Evolutionary conservation across 2,888 invertebrate genomes (phyloP).

Genomic region (Mesoligia furuncula): DNA sequence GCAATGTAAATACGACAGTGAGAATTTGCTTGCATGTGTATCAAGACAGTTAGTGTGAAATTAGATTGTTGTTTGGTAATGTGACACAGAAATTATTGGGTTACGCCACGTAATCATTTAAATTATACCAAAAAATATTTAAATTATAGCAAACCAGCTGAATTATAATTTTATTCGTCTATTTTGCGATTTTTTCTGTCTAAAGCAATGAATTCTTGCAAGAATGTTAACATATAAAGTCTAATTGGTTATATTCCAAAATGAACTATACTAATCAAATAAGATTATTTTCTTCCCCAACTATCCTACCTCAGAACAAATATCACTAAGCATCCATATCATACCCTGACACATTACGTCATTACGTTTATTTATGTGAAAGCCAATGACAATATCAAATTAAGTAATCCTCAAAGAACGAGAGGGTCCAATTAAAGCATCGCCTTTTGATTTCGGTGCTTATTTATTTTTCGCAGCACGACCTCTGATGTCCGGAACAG

Average conservation of each 20-base stretch:
- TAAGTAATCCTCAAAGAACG: slow-evolving; percentile 85
- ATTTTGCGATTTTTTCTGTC: neutral
- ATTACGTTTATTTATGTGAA: slow-evolving; percentile 62
- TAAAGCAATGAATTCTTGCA: neutral
- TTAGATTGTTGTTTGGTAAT: slow-evolving; percentile 20
- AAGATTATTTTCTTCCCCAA: slow-evolving; percentile 6
- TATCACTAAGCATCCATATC: slow-evolving; percentile 40
- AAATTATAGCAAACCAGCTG: neutral
- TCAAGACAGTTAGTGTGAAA: slow-evolving; percentile 17
- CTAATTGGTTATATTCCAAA: neutral
- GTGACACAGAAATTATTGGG: slow-evolving; percentile 1
- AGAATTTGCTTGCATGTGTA: slow-evolving; percentile 45
- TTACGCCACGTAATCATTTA: neutral
- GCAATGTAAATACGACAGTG: slow-evolving; percentile 53
- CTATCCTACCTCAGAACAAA: slow-evolving; percentile 17
- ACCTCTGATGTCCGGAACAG: slow-evolving; percentile 86
- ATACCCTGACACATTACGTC: slow-evolving; percentile 54
- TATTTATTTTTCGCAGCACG: slow-evolving; percentile 88
- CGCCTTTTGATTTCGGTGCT: slow-evolving; percentile 85
- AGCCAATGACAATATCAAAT: slow-evolving; percentile 81
- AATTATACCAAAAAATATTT: neutral
- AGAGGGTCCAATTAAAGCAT: slow-evolving; percentile 86
- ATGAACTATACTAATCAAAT: neutral
- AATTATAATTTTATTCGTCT: neutral
- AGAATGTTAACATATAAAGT: neutral